phyloP scores from a whole-genome alignment of 2,888 invertebrate genomes.

The Chloromyia formosa region DNA sequence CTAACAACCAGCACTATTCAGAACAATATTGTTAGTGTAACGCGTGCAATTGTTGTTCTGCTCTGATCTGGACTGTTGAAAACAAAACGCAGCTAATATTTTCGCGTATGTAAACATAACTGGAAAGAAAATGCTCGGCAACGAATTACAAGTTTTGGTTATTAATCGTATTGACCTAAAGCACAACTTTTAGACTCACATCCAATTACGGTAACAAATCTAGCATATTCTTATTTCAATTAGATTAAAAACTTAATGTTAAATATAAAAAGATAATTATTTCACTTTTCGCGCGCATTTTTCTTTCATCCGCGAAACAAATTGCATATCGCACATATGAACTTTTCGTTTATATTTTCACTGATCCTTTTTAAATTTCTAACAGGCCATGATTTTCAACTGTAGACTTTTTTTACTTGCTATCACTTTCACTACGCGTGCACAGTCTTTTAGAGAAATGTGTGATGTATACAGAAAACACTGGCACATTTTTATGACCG shows the following conservation, averaged over 20 bases:
- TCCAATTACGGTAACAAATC: neutral
- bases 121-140: too few species aligned
- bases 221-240: too few species aligned
- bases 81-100: too few species aligned
- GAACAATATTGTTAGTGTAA: too few species aligned
- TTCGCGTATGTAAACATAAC: too few species aligned
- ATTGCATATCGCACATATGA: neutral
- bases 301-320: constrained; percentile 11
- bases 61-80: too few species aligned
- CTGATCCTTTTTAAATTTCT: neutral
- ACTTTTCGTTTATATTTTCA: neutral
- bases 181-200: neutral
- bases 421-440: constrained; percentile 25
- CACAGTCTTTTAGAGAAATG: constrained; percentile 45
- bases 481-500: constrained; percentile 49
- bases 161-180: neutral
- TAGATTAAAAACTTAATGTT: too few species aligned
- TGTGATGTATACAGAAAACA: constrained; percentile 49
- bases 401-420: neutral
- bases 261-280: too few species aligned
- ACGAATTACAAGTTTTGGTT: too few species aligned
- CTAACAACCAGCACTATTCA: too few species aligned
- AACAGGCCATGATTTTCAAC: constrained; percentile 17
- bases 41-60: too few species aligned
- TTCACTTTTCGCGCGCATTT: neutral